phyloP scores from a whole-genome alignment of 1,140 invertebrate species.

The Drosophila rufa region DNA sequence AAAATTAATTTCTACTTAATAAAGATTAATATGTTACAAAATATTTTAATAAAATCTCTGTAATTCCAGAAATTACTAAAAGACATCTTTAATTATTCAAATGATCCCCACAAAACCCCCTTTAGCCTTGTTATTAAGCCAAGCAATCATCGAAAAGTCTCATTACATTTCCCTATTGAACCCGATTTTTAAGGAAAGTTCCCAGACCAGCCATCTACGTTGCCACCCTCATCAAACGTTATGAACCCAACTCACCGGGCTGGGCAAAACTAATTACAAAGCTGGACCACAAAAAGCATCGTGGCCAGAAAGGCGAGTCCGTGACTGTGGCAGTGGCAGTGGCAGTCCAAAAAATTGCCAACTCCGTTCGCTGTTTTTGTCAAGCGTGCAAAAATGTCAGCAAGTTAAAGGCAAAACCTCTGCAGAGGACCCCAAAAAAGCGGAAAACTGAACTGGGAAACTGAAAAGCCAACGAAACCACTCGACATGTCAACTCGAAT shows the following conservation, averaged over 20 bases:
- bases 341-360: conserved; percentile 32
- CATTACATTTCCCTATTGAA: conserved; percentile 32
- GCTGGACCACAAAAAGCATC: conserved; percentile 66
- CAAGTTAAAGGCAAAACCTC: conserved; percentile 44
- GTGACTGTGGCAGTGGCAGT: conserved; percentile 12
- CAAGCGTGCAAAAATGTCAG: conserved; percentile 73
- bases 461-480: conserved; percentile 72
- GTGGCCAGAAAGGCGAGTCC: conserved; percentile 60
- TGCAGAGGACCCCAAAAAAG: conserved; percentile 24
- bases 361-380: conserved; percentile 67
- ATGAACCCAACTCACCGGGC: conserved; percentile 40
- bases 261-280: conserved; percentile 77
- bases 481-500: conserved; percentile 82
- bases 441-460: conserved; percentile 13
- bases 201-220: background rate
- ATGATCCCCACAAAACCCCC: background rate
- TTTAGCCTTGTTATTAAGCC: background rate
- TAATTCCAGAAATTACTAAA: background rate
- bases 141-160: conserved; percentile 20
- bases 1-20: background rate
- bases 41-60: too few species aligned
- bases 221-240: conserved; percentile 46
- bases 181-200: conserved; percentile 10
- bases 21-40: too few species aligned
- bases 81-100: background rate